phyloP scores from a whole-genome alignment of 1,140 invertebrate species.

The Maniola jurtina region DNA sequence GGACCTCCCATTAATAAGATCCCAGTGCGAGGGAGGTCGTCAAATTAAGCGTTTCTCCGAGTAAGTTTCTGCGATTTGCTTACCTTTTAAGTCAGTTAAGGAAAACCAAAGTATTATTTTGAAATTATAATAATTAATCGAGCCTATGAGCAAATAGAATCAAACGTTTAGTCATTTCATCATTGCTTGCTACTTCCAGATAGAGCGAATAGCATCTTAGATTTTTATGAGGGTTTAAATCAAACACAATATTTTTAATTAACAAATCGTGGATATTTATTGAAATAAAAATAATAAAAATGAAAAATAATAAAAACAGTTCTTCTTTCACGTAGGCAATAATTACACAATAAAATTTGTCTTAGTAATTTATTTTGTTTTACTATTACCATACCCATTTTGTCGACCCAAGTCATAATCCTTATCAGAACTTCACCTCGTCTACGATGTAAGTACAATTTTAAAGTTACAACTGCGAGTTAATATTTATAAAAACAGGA shows the following conservation, averaged over 20 bases:
- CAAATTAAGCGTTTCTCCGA: too few relatives aligned
- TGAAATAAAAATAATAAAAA: constrained; percentile 79
- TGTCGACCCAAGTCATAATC: constrained; percentile 41
- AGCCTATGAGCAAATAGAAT: too few relatives aligned
- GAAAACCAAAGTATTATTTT: too few relatives aligned
- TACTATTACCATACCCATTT: constrained; percentile 60
- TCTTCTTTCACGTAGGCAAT: constrained; percentile 67
- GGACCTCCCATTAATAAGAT: too few relatives aligned
- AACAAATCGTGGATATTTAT: constrained; percentile 79
- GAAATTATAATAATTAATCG: too few relatives aligned
- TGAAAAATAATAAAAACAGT: constrained; percentile 79
- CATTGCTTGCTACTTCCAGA: too few relatives aligned
- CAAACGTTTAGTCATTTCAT: too few relatives aligned
- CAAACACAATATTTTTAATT: constrained; percentile 60
- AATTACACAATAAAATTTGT: constrained; percentile 76
- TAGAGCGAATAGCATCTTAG: not conserved
- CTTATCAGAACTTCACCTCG: constrained; percentile 6
- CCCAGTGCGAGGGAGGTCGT: too few relatives aligned
- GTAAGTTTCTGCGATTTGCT: too few relatives aligned
- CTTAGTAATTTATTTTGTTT: constrained; percentile 52
- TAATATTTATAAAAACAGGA: constrained; percentile 11
- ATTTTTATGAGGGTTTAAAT: constrained; percentile 38
- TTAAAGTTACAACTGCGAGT: constrained; percentile 15
- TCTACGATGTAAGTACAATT: constrained; percentile 18
- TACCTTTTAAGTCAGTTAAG: too few relatives aligned